phyloP scores from a whole-genome alignment of 2,888 invertebrate species.

The Xylophagus ater region DNA sequence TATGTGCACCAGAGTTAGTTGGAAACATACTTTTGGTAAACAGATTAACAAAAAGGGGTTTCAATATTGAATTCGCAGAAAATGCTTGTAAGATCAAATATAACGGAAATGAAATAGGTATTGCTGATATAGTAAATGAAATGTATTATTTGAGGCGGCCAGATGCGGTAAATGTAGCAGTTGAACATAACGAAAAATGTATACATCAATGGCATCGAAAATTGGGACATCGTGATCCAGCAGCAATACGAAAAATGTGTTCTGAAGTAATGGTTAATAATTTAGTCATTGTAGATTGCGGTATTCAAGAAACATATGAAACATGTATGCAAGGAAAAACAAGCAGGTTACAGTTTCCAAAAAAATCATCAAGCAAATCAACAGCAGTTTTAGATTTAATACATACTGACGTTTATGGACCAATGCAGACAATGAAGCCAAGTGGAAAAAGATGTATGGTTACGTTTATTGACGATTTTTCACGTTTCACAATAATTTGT shows the following conservation, averaged over 20 bases:
- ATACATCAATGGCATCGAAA: background rate
- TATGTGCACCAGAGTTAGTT: constrained; percentile 15
- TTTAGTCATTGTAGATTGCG: constrained; percentile 16
- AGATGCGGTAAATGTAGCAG: constrained; percentile 7
- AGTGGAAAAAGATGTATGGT: constrained; percentile 23
- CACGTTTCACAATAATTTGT: constrained; percentile 22
- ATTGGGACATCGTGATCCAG: constrained; percentile 10
- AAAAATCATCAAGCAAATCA: constrained; percentile 16
- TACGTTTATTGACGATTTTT: constrained; percentile 28
- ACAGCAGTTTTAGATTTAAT: constrained; percentile 20
- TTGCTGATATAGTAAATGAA: background rate
- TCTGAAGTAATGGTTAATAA: constrained; percentile 11
- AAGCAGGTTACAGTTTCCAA: constrained; percentile 21
- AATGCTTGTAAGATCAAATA: constrained; percentile 5
- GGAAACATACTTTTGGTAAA: constrained; percentile 16
- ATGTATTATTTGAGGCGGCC: constrained; percentile 8
- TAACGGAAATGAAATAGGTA: constrained; percentile 1
- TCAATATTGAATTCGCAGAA: constrained; percentile 3
- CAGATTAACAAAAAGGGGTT: constrained; percentile 7
- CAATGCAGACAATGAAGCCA: constrained; percentile 23
- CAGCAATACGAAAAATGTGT: constrained; percentile 12
- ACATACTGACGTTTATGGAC: constrained; percentile 26
- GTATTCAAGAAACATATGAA: constrained; percentile 12
- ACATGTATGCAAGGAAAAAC: constrained; percentile 22
- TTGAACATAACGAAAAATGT: constrained; percentile 1